Evolutionary conservation across 1,140 invertebrate species (phyloP).

Genomic region (Megalonaias nervosa): DNA sequence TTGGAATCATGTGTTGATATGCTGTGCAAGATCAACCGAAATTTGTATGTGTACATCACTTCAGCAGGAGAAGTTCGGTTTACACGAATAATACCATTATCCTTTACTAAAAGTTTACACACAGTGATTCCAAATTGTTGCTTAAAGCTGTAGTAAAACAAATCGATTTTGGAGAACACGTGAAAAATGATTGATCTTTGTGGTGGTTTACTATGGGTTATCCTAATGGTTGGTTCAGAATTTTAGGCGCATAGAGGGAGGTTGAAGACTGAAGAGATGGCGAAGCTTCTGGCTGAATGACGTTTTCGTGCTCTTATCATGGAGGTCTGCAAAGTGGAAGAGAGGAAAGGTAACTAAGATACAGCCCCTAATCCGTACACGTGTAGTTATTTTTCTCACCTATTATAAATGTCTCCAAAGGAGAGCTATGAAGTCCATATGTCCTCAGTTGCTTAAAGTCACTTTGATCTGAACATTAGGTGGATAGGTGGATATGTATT

Average conservation of each 20-base stretch:
- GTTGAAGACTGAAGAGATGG: slow-evolving; percentile 14
- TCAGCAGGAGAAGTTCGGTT: slow-evolving; percentile 15
- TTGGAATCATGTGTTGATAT: not conserved
- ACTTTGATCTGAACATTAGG: too few species aligned
- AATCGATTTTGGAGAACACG: slow-evolving; percentile 4
- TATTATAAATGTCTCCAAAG: too few species aligned
- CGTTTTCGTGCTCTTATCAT: slow-evolving; percentile 19
- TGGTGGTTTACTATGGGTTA: slow-evolving; percentile 17
- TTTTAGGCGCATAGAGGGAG: slow-evolving; percentile 6
- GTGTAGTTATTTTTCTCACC: too few species aligned
- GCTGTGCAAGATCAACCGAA: not conserved
- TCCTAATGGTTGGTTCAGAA: slow-evolving; percentile 21
- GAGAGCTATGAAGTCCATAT: too few species aligned
- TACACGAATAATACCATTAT: not conserved
- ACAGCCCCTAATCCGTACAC: too few species aligned
- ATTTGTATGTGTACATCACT: slow-evolving; percentile 1
- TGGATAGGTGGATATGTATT: too few species aligned
- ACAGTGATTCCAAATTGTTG: slow-evolving; percentile 1
- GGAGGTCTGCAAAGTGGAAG: slow-evolving; percentile 10
- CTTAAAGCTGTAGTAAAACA: not conserved
- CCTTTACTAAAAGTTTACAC: not conserved
- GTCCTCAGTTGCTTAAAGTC: too few species aligned
- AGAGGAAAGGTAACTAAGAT: slow-evolving; percentile 12
- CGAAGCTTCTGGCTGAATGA: slow-evolving; percentile 12
- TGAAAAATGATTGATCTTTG: slow-evolving; percentile 8